Evolutionary conservation across 2,113 vertebrate genomes (phyloP), one percentile per base, ranked within the genome.

Genomic region (Myrmophylax atrothorax): DNA sequence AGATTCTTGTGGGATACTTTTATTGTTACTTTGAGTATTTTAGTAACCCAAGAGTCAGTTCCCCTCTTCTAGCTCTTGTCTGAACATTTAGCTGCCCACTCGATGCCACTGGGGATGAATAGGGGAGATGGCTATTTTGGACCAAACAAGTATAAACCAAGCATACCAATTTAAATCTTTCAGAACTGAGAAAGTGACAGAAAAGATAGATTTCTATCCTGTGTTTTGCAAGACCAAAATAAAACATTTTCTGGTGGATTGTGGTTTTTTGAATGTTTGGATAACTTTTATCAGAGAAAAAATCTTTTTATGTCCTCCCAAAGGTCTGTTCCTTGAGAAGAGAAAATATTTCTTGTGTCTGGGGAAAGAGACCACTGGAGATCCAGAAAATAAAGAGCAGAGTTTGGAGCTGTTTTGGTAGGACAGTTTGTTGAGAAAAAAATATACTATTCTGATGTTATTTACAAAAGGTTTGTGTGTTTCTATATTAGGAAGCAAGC

Each of bases 131-230:
- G 2, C 1, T n/a, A 50, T 66, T 84, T 69, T 25, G 46, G 6
- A 60, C 1, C 3, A 13, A 68, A 23, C 1, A 15, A 23, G 24
- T 72, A 28, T 14, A 73, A 69, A 53, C 3, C 9, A 4, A 0
- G 0, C 10, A 18, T 10, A 4, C 35, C 22, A 67, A 49, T 47
- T 38, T 18, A 49, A n/a, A 63, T 53, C 11, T 44, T 80, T 9
- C 10, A 38, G 7, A 63, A 33, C 3, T 26, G 53, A 29, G 2
- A 46, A 63, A 44, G 6, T 25, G 25, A 46, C 7, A 40, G 19
- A 70, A 82, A 53, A 15, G 33, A 42, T 15, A 12, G 7, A n/a
- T 58, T 89, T 44, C 6, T 68, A 73, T 46, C 5, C 16, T 29
- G 2, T 35, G 23, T 44, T 70, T 72, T 11, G 1, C 14, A 53